Evolutionary conservation across 2,113 vertebrate species (phyloP).

Genomic region (Zosterops pallidus): DNA sequence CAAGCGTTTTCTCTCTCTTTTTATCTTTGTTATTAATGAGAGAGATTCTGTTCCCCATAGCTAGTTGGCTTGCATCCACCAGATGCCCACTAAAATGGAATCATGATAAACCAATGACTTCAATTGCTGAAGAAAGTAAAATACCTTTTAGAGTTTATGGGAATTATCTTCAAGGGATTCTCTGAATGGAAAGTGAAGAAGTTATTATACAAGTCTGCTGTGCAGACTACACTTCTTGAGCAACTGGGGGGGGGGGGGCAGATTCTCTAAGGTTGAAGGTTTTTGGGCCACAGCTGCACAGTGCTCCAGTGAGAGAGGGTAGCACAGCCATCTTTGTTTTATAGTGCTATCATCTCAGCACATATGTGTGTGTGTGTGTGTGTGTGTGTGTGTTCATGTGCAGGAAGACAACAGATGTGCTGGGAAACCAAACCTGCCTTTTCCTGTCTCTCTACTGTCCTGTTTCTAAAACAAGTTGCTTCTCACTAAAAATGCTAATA

Average conservation of each 20-base stretch:
- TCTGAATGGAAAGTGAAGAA: neutral
- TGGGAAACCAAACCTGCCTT: neutral
- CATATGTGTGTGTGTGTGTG: accelerated
- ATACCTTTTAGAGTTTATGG: neutral
- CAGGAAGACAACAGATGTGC: neutral
- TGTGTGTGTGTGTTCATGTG: accelerated
- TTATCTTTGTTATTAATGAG: neutral
- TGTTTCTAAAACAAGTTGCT: neutral
- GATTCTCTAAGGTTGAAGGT: neutral
- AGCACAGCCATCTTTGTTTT: neutral
- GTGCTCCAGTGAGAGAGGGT: neutral
- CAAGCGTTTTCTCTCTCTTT: neutral
- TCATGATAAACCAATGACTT: neutral
- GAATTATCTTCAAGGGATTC: neutral
- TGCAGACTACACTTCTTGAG: neutral
- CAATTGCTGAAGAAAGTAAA: neutral
- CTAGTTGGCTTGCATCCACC: neutral
- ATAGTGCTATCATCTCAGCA: neutral
- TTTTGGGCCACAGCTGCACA: neutral
- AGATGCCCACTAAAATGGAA: neutral
- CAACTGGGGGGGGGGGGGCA: neutral
- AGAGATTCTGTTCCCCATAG: neutral
- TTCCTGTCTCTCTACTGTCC: neutral
- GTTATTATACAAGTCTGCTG: neutral
- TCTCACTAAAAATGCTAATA: neutral